Conservation (phyloP, 2,888 invertebrate genomes). For the Synanthedon vespiformis region DNA sequence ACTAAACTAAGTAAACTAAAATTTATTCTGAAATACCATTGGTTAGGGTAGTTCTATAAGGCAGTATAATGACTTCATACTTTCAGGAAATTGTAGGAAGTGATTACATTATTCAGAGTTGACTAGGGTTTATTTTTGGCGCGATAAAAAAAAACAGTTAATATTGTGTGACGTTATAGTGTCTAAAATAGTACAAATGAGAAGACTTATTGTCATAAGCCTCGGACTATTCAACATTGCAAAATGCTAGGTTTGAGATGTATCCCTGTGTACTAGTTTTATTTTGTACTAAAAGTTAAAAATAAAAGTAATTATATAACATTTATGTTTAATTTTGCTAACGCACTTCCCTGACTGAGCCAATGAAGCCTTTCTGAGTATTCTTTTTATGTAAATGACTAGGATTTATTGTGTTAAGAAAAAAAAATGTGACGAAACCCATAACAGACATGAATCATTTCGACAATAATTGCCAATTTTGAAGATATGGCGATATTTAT, state of each 20-base stretch:
- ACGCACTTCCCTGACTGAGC: too few species aligned
- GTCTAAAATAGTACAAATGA: conserved; percentile 73
- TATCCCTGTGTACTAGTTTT: conserved; percentile 73
- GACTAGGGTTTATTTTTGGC: conserved; percentile 55
- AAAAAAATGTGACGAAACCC: too few species aligned
- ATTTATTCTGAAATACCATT: conserved; percentile 47
- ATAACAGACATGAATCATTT: too few species aligned
- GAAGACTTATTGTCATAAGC: conserved; percentile 72
- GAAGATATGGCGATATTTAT: too few species aligned
- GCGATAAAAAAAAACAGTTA: conserved; percentile 43
- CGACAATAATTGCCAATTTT: too few species aligned
- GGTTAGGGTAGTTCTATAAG: conserved; percentile 43
- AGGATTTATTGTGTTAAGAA: too few species aligned
- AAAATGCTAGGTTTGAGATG: conserved; percentile 71
- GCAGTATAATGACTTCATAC: conserved; percentile 29
- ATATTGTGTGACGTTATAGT: conserved; percentile 67
- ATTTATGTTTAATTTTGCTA: conserved; percentile 1
- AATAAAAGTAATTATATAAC: conserved; percentile 62
- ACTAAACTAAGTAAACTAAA: conserved; percentile 42
- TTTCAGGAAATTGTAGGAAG: conserved; percentile 48
- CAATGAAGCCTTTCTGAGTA: too few species aligned
- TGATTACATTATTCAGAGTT: conserved; percentile 69
- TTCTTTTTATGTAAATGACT: too few species aligned
- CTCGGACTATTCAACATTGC: conserved; percentile 70
- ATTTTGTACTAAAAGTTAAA: conserved; percentile 72